Evolutionary conservation across 1,140 invertebrate species (phyloP), one percentile per base, ranked within the genome.

Genomic region (Drosophila nigromelanica): DNA sequence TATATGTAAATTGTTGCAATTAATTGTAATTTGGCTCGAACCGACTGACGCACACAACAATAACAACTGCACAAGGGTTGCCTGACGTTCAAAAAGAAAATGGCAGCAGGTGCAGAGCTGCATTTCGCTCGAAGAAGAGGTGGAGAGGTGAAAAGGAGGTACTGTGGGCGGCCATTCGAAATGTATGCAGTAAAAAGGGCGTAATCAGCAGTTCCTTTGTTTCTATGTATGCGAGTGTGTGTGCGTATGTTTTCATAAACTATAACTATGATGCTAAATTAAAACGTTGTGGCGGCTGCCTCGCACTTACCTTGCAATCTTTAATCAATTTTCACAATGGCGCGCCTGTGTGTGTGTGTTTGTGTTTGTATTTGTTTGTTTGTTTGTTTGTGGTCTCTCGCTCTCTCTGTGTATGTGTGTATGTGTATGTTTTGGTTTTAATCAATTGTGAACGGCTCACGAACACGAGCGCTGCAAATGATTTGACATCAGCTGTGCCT

Each of bases 271-370:
- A 62, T 66, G 60, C 47, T 73, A 76, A 83, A 85, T 83, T 85
- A 80, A 73, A 68, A 72, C 56, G 55, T 56, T 73, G 33, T 73
- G 56, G 56, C 50, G 24, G 37, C 37, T 37, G 62, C 63, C 12
- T 63, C 14, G 54, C 69, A 79, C 83, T 87, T 62, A 87, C 83
- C 79, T 79, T 89, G 68, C 83, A 89, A 80, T 89, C 76, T 83
- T 89, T 79, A 73, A 87, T 89, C 83, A 89, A 87, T 83, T 79
- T 89, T 71, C 76, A 79, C 78, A 83, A 79, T 87, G 68, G 72
- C 64, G 50, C 42, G 60, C 48, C 59, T 50, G 48, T 69, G 48
- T 67, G 67, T 60, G 35, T 69, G 56, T 74, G 35, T 78, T 24
- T n/a, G 24, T 55, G 42, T 67, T 24, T 35, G 45, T 47, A 21